Evolutionary conservation across 2,113 vertebrate genomes (phyloP).

Genomic region (Onychorhynchus coronatus): DNA sequence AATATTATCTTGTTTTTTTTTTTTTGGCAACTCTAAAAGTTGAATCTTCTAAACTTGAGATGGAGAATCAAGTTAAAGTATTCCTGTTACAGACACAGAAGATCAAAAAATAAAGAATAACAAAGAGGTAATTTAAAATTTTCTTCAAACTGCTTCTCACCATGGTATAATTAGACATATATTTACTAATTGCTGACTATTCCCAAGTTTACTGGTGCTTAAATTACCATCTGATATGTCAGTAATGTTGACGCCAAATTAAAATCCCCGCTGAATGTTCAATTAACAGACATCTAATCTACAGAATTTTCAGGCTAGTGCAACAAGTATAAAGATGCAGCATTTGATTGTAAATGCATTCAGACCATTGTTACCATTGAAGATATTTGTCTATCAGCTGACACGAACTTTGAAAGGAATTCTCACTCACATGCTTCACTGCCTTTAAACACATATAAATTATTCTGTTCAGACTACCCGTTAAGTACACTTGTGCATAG

Average conservation of each 20-base stretch:
- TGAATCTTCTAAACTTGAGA: background rate
- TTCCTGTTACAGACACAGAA: background rate
- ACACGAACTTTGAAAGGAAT: background rate
- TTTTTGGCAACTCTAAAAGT: background rate
- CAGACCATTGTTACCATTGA: background rate
- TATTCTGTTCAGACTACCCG: background rate
- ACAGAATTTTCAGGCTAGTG: background rate
- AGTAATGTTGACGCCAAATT: background rate
- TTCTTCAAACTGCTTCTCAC: background rate
- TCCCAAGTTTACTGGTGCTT: background rate
- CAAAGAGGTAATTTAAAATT: background rate
- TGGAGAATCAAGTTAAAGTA: background rate
- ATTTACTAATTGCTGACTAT: background rate
- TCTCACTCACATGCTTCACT: background rate
- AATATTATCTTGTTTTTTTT: background rate
- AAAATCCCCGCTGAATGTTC: background rate
- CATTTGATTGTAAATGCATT: slow-evolving; percentile 15
- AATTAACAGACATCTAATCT: background rate
- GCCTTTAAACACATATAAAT: background rate
- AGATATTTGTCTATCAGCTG: slow-evolving; percentile 3
- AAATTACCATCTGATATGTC: background rate
- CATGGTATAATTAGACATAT: background rate
- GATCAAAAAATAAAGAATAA: background rate
- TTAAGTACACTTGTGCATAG: background rate
- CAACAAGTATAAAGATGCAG: background rate